Evolutionary conservation across 2,888 invertebrate species (phyloP).

Genomic region (Fabriciana adippe): DNA sequence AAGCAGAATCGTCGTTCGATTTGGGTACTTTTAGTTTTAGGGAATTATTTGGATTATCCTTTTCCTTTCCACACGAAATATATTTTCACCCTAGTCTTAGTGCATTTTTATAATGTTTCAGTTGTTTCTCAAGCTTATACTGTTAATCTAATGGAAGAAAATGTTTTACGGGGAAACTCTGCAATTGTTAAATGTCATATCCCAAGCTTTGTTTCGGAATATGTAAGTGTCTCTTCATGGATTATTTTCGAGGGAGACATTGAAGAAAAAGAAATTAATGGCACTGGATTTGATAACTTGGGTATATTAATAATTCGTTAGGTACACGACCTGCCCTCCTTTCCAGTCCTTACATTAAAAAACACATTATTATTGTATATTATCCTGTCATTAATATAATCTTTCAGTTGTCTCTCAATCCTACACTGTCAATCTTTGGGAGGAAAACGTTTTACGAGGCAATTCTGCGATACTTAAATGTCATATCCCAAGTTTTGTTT

Average conservation of each 20-base stretch:
- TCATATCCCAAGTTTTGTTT: slow-evolving; percentile 95
- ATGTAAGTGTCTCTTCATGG: slow-evolving; percentile 93
- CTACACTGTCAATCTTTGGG: slow-evolving; percentile 95
- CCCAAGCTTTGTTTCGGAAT: slow-evolving; percentile 96
- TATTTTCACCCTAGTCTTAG: slow-evolving; percentile 11
- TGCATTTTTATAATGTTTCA: slow-evolving; percentile 74
- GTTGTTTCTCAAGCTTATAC: slow-evolving; percentile 94
- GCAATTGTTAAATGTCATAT: slow-evolving; percentile 96
- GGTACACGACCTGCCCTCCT: slow-evolving; percentile 37
- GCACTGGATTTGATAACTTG: slow-evolving; percentile 63
- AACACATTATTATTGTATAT: background rate
- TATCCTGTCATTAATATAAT: slow-evolving; percentile 1
- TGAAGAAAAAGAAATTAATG: slow-evolving; percentile 66
- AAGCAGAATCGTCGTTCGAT: slow-evolving; percentile 65
- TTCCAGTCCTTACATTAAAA: background rate
- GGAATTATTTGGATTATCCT: slow-evolving; percentile 34
- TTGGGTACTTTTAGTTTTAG: slow-evolving; percentile 59
- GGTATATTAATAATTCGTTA: slow-evolving; percentile 50
- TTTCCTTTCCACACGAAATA: slow-evolving; percentile 36
- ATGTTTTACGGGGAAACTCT: slow-evolving; percentile 93
- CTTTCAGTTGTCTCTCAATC: slow-evolving; percentile 92
- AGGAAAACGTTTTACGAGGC: slow-evolving; percentile 94
- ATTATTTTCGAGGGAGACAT: slow-evolving; percentile 89
- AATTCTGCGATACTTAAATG: slow-evolving; percentile 96
- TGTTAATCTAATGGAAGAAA: slow-evolving; percentile 96